Evolutionary conservation across 2,797 vertebrate species (phyloP), one percentile per base, ranked within the genome.

Genomic region (Paguma larvata): DNA sequence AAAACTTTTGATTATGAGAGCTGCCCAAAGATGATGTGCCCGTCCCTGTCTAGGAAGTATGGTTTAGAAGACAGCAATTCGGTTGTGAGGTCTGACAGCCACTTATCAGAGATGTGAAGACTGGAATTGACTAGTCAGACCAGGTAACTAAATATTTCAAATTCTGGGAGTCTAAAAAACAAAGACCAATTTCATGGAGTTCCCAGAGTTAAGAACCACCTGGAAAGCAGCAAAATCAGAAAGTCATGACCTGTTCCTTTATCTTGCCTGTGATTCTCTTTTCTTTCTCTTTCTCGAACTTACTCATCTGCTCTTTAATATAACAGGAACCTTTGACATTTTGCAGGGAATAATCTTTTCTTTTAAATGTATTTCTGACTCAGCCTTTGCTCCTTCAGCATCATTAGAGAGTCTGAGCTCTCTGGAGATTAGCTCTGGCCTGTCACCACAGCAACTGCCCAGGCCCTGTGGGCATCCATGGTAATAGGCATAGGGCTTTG

Each of bases 401-500:
- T 94, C 94, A 75, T 95, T 95, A 93, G 85, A 92, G 67, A 94
- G 18, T 59, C 73, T 68, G 85, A 94, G 93, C 72, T 97, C 94
- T 97, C 95, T 30, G 53, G 96, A 96, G 97, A 97, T 97, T 88
- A 97, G 91, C 72, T n/a, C 87, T 92, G 82, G 91, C 85, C 92
- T 97, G 94, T 98, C 96, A 77, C 97, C 97, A 98, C 97, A 98
- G 98, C 97, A 98, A 98, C 95, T 95, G 51, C 89, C 82, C 89
- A 13, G 75, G 85, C 94, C 89, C 94, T 83, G 82, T 82, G 96
- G 95, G 97, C 93, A 97, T 91, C 91, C 2, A 56, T 88, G 92
- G 94, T 85, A 97, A 97, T 91, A 86, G 93, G 88, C 62, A 73
- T 18, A 85, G 44, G 77, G 77, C 68, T 93, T 65, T 90, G 63